Conservation (phyloP, 2,113 vertebrate genomes). For the Saguinus midas region DNA sequence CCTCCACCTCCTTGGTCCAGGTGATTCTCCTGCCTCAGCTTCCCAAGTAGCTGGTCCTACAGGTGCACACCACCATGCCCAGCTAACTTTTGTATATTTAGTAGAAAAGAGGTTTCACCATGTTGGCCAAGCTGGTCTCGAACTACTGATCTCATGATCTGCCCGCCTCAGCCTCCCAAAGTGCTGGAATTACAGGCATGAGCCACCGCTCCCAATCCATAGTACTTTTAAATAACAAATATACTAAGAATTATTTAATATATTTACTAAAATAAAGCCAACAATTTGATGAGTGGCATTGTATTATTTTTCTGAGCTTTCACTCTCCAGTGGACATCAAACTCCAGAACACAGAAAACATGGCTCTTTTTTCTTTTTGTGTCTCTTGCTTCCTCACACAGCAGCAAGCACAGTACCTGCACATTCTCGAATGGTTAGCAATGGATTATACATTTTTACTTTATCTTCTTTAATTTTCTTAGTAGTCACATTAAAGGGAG, state of each 20-base stretch:
- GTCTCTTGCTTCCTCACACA: neutral
- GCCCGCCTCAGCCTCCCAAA: neutral
- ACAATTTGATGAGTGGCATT: neutral
- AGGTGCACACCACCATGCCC: neutral
- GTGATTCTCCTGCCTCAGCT: neutral
- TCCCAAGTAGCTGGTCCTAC: neutral
- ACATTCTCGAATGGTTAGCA: neutral
- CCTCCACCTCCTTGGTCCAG: neutral
- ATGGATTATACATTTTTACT: neutral
- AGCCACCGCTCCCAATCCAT: rapidly evolving
- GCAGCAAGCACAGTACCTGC: neutral
- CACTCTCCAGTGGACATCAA: neutral
- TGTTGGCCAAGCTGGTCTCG: neutral
- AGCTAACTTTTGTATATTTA: neutral
- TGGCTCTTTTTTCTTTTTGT: neutral
- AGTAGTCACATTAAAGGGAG: neutral
- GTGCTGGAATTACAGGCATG: no score
- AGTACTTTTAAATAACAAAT: neutral
- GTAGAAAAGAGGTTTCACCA: neutral
- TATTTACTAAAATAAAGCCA: neutral
- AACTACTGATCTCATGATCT: neutral
- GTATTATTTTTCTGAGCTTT: neutral
- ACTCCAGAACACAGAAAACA: neutral
- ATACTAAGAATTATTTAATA: neutral
- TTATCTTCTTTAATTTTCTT: neutral